A percentile compares a stretch with the other conserved stretches of the same genome.
phyloP scores from a whole-genome alignment of 2,888 invertebrate species.

The Pammene fasciana region DNA sequence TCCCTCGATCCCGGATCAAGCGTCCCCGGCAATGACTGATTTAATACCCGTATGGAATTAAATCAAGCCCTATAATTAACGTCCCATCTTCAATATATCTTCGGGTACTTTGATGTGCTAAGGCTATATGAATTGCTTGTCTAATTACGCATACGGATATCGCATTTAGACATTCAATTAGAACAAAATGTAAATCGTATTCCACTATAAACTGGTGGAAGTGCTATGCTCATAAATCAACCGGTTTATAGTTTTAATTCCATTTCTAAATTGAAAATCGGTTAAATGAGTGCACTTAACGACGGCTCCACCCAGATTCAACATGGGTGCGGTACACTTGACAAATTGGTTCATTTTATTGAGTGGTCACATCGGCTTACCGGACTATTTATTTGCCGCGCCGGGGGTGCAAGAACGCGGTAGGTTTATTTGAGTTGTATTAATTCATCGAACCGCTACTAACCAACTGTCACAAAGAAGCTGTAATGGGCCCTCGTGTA shows the following conservation, averaged over 20 bases:
- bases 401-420: conserved; percentile 31
- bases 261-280: conserved; percentile 59
- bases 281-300: conserved; percentile 59
- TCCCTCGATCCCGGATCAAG: conserved; percentile 56
- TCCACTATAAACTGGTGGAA: conserved; percentile 17
- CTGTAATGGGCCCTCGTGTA: conserved; percentile 74
- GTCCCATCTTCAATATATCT: conserved; percentile 50
- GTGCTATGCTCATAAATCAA: conserved; percentile 26
- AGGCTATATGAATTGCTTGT: conserved; percentile 39
- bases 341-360: conserved; percentile 81
- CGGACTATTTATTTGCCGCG: conserved; percentile 56
- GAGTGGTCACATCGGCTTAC: conserved; percentile 70
- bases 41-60: conserved; percentile 66
- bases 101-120: conserved; percentile 56
- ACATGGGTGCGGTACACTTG: conserved; percentile 69
- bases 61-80: conserved; percentile 60
- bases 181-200: conserved; percentile 33
- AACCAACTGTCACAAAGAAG: conserved; percentile 71
- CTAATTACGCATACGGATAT: conserved; percentile 41
- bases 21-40: conserved; percentile 71
- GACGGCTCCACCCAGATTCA: conserved; percentile 63
- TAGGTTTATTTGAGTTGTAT: conserved; percentile 47
- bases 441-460: conserved; percentile 72
- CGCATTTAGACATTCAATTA: conserved; percentile 41
- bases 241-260: conserved; percentile 47